Evolutionary conservation across 2,797 vertebrate genomes (phyloP).

Genomic region (Syngnathus rostellatus): DNA sequence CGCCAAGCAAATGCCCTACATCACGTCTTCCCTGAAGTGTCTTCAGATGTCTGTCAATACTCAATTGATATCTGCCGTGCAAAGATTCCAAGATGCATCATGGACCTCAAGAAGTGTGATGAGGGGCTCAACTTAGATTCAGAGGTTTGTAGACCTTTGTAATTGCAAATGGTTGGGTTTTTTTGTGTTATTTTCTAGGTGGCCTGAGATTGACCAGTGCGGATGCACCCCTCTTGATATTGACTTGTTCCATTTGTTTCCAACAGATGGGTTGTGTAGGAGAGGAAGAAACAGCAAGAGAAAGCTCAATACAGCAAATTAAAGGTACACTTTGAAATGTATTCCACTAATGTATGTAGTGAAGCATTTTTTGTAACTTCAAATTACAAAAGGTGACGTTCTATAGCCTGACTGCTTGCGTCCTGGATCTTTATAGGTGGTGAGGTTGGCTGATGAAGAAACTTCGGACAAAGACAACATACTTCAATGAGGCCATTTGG

Average conservation of each 20-base stretch:
- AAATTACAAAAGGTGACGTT: background rate
- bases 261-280: background rate
- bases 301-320: background rate
- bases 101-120: background rate
- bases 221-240: background rate
- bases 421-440: background rate
- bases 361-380: background rate
- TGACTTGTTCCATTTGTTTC: background rate
- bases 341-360: background rate
- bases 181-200: no score
- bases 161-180: background rate
- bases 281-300: background rate
- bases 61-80: background rate
- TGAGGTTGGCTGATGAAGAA: background rate
- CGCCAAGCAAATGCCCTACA: slow-evolving; percentile 19
- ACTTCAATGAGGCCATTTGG: background rate
- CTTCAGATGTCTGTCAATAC: background rate
- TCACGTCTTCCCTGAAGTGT: background rate
- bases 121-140: background rate
- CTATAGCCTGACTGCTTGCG: background rate
- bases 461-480: background rate
- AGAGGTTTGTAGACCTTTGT: background rate
- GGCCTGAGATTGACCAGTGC: background rate
- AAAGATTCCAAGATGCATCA: background rate
- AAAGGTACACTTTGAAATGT: background rate